These are phyloP conservation scores for Xylocampa areola DNA, from an alignment of 2,888 invertebrate species.

Conservation along the genomic window DNA sequence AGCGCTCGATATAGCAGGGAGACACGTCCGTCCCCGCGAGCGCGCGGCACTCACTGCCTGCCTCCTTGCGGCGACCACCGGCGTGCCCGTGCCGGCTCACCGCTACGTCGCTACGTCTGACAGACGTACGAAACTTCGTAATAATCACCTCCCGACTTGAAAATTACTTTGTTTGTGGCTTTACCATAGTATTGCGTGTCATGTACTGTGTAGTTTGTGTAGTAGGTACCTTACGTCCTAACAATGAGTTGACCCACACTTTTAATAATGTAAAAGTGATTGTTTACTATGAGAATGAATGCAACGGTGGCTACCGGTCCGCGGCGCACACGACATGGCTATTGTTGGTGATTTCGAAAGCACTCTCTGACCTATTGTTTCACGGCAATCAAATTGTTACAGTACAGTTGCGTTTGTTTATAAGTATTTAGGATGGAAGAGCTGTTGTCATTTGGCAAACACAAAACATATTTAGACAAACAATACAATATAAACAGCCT, in stretches of 20 bases:
- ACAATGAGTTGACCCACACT: slow-evolving; percentile 78
- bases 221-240: slow-evolving; percentile 55
- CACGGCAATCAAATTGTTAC: slow-evolving; percentile 70
- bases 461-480: not conserved
- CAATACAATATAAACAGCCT: no score
- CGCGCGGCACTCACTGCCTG: slow-evolving; percentile 78
- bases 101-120: slow-evolving; percentile 41
- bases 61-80: slow-evolving; percentile 52
- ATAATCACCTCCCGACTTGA: slow-evolving; percentile 43
- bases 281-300: slow-evolving; percentile 80
- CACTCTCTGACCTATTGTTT: slow-evolving; percentile 81
- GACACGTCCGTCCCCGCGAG: slow-evolving; percentile 77
- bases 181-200: slow-evolving; percentile 58
- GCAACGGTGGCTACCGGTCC: slow-evolving; percentile 67
- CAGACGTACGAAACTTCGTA: slow-evolving; percentile 37
- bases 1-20: slow-evolving; percentile 68
- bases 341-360: slow-evolving; percentile 80
- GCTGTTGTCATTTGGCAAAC: slow-evolving; percentile 24
- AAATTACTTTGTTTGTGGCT: slow-evolving; percentile 53
- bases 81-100: slow-evolving; percentile 42
- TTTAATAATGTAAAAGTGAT: slow-evolving; percentile 76
- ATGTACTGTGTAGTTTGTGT: slow-evolving; percentile 58
- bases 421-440: slow-evolving; percentile 43
- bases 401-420: slow-evolving; percentile 65
- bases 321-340: slow-evolving; percentile 66